Base-by-base conservation (phyloP, 2,113 vertebrate genomes). In the Cyanoderma ruficeps region DNA sequence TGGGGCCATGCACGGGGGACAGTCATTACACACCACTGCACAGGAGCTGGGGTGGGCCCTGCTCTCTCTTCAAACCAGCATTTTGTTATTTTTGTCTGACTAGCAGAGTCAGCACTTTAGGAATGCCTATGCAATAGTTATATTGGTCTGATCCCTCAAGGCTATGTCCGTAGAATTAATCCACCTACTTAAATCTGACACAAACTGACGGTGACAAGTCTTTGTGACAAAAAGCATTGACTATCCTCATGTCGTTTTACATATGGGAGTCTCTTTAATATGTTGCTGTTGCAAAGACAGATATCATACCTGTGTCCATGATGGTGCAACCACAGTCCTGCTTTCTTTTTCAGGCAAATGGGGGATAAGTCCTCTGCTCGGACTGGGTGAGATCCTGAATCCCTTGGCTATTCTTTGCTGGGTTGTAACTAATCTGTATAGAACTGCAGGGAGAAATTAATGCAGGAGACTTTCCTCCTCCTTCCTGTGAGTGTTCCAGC, bases 41-140 rank as follows among this genome's bases (percentile, higher is more conserved):
- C 24, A 59, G 60, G 63, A 46, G 17, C 72, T 80, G 55, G 27
- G 17, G 30, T 46, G 77, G 92, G 30, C 78, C 17, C 9, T 63
- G 39, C n/a, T 90, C 55, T 96, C 47, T 88, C 82, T 84, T 31
- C 64, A 90, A 88, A 96, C 17, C 28, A 93, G 42, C 17, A 47
- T 92, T 97, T 95, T 94, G 59, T 90, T 95, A 90, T 95, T 96
- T 94, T 49, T 21, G 78, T 68, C 79, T 67, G 67, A 86, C 75
- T 20, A 91, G 82, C 85, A 83, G 63, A 93, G 85, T 93, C 95
- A 96, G 92, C 92, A 86, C 85, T 92, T 94, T 67, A 74, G 87
- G 84, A 93, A 90, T 93, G 78, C 78, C 87, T 70, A 63, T 1
- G 56, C 88, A 91, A 90, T 67, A 74, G 87, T 91, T 96, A 92